phyloP scores from a whole-genome alignment of 2,113 vertebrate genomes.

The Oenanthe melanoleuca region DNA sequence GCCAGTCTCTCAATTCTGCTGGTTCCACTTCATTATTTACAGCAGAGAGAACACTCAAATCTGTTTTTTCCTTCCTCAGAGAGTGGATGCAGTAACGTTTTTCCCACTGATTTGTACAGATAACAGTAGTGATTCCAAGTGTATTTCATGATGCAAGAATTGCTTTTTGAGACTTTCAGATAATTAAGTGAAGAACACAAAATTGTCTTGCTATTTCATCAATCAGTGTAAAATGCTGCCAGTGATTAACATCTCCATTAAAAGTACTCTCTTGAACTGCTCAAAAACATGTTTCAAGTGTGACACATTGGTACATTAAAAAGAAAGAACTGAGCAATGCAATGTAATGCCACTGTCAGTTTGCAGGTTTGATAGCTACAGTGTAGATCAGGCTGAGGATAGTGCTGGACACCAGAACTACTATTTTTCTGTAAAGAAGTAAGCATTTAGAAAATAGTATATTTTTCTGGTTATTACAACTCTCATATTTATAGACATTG shows the following conservation, averaged over 20 bases:
- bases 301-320: neutral
- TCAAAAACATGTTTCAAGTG: neutral
- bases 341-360: neutral
- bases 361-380: neutral
- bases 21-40: conserved; percentile 7
- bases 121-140: neutral
- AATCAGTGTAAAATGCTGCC: conserved; percentile 11
- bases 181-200: neutral
- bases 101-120: neutral
- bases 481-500: neutral
- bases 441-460: neutral
- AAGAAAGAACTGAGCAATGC: neutral
- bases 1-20: neutral
- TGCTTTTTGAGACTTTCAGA: neutral
- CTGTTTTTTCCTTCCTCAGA: neutral
- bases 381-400: neutral
- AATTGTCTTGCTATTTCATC: conserved; percentile 3
- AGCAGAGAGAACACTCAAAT: neutral
- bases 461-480: neutral
- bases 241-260: conserved; percentile 11
- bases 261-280: neutral
- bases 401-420: neutral
- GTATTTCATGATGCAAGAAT: neutral
- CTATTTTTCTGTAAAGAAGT: neutral
- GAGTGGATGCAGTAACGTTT: neutral